Percentiles rank a stretch among this genome's conserved stretches.
These are phyloP conservation scores for Andrena bucephala DNA, from an alignment of 2,888 invertebrate genomes.

Conservation along the genomic window DNA sequence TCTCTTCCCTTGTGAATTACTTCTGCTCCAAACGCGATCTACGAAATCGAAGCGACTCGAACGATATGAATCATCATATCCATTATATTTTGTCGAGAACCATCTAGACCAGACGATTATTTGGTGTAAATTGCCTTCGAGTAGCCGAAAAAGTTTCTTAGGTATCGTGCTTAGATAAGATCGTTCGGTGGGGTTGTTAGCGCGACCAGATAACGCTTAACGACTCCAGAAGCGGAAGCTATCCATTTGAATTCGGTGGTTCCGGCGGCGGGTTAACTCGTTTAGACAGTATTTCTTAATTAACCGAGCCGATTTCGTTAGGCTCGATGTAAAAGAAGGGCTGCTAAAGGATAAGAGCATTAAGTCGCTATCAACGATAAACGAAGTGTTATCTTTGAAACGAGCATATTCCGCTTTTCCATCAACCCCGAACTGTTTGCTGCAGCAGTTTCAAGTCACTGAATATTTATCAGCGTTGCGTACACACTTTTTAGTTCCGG, in stretches of 20 bases:
- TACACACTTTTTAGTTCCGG: not conserved
- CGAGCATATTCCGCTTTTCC: conserved; percentile 28
- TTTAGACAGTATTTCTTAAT: conserved; percentile 69
- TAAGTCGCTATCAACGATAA: conserved; percentile 22
- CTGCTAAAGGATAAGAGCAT: conserved; percentile 5
- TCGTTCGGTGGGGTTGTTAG: conserved; percentile 69
- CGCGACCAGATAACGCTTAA: conserved; percentile 72
- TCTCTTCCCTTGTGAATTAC: not conserved
- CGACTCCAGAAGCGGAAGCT: conserved; percentile 71
- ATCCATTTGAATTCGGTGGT: conserved; percentile 74
- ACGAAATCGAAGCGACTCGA: not conserved
- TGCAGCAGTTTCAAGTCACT: conserved; percentile 23
- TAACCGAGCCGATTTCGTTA: conserved; percentile 49
- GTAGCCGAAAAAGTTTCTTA: conserved; percentile 39
- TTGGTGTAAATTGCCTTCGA: conserved; percentile 48
- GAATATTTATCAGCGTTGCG: not conserved
- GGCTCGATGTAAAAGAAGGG: conserved; percentile 31
- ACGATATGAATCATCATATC: not conserved
- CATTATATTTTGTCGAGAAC: not conserved
- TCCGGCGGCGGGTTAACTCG: conserved; percentile 66
- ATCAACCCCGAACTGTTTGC: conserved; percentile 16
- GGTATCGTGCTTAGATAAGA: conserved; percentile 64
- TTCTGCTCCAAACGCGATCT: not conserved
- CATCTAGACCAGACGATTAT: conserved; percentile 31
- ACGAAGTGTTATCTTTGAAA: conserved; percentile 41